Conservation (phyloP, 2,113 vertebrate species). For the Plecturocebus donacophilus region DNA sequence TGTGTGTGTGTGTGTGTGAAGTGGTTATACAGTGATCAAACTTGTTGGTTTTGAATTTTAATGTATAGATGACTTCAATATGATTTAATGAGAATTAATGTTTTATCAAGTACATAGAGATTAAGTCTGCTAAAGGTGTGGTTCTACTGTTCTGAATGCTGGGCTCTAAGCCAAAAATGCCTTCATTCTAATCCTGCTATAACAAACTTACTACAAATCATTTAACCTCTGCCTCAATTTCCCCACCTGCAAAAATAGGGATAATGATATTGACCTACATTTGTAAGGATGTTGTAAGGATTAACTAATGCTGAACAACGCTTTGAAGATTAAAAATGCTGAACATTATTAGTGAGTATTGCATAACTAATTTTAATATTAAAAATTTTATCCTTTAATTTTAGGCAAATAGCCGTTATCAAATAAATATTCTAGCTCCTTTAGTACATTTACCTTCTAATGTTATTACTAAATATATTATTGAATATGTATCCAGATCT, state of each 20-base stretch:
- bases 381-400: conserved; percentile 68
- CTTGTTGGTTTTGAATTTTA: conserved; percentile 35
- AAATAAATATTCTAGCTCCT: conserved; percentile 34
- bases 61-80: conserved; percentile 38
- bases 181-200: conserved; percentile 63
- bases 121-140: conserved; percentile 61
- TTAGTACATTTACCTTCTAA: conserved; percentile 44
- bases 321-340: conserved; percentile 72
- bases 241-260: conserved; percentile 44
- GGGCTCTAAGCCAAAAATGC: conserved; percentile 59
- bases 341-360: conserved; percentile 43
- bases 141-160: conserved; percentile 45
- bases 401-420: conserved; percentile 67
- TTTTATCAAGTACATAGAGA: conserved; percentile 58
- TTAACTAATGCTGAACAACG: conserved; percentile 58
- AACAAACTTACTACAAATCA: conserved; percentile 58
- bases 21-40: conserved; percentile 29
- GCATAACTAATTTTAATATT: conserved; percentile 60
- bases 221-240: conserved; percentile 71
- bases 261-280: conserved; percentile 72
- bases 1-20: neutral
- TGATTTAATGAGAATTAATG: conserved; percentile 49
- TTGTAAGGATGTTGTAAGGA: conserved; percentile 54
- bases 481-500: conserved; percentile 6
- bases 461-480: conserved; percentile 33